Base-by-base conservation (phyloP, 2,888 invertebrate genomes). In the Cerceris ruficornis region DNA sequence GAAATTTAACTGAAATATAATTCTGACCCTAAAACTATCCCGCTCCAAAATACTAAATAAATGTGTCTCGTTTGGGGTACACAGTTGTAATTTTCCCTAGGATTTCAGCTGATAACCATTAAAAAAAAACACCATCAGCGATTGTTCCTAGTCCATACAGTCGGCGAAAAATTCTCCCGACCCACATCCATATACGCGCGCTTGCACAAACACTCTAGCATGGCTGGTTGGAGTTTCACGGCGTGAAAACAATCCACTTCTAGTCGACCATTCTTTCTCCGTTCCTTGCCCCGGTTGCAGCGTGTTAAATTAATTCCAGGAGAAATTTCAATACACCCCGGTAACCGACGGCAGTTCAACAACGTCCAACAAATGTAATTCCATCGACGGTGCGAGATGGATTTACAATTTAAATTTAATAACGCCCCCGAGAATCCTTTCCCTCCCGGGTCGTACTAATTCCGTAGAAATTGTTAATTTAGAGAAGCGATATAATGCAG, bases 391-490 rank as follows among this genome's bases (percentile, higher is more conserved):
- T 58, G 66, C 57, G 70, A 52, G 59, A 57, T 42, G n/a, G n/a
- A 71, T 71, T 43, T 71, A 59, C 71, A 71, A 71, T 67, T 71
- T 69, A 68, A 58, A 71, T 71, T 71, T 68, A 68, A 71, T 59
- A 68, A 68, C 59, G 58, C 67, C 67, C 28, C 68, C 6, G 39
- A 13, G 7, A 59, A 55, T 15, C 67, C 13, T 17, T 17, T 28
- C 42, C 6, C 46, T 11, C 9, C 11, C 9, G 46, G 46, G 11
- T 46, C 46, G 46, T 46, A 46, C 11, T 46, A 46, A 46, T 46
- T 46, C 46, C 8, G 42, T 14, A 8, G 13, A 57, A 41, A 67
- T 68, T 52, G 55, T 58, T 59, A 41, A 60, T 8, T 1, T 7
- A 42, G 42, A 17, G 28, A 7, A 17, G 68, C 9, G n/a, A 50